These are phyloP conservation scores for Carpatolechia fugitivella DNA, from an alignment of 2,888 invertebrate genomes.

Conservation along the genomic window DNA sequence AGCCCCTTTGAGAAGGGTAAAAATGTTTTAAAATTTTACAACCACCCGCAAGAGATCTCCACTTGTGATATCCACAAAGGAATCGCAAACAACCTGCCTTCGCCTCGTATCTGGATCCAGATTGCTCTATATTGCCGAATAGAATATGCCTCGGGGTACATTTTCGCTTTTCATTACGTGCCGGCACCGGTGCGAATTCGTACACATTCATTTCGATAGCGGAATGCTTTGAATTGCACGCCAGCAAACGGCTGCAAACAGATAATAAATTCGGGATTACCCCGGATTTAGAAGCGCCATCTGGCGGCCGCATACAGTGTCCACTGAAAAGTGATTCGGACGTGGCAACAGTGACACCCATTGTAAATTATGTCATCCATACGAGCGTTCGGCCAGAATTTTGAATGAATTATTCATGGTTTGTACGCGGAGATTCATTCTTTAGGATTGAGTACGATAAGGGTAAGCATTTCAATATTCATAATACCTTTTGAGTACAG, in stretches of 20 bases:
- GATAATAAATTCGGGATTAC: slow-evolving; percentile 71
- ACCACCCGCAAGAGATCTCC: slow-evolving; percentile 7
- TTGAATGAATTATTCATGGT: slow-evolving; percentile 11
- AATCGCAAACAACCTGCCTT: slow-evolving; percentile 14
- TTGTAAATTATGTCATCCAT: slow-evolving; percentile 40
- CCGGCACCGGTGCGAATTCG: slow-evolving; percentile 43
- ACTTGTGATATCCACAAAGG: slow-evolving; percentile 10
- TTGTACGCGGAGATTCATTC: not conserved
- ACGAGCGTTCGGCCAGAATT: slow-evolving; percentile 10
- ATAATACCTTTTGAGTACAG: not conserved
- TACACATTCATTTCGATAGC: slow-evolving; percentile 45
- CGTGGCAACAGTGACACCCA: slow-evolving; percentile 38
- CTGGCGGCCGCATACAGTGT: slow-evolving; percentile 44
- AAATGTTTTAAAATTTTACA: slow-evolving; percentile 12
- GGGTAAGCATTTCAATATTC: slow-evolving; percentile 5
- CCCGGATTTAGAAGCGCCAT: slow-evolving; percentile 56
- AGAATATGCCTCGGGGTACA: slow-evolving; percentile 29
- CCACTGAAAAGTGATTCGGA: slow-evolving; percentile 56
- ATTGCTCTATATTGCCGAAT: slow-evolving; percentile 22
- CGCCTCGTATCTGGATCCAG: slow-evolving; percentile 13
- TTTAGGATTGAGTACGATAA: slow-evolving; percentile 6
- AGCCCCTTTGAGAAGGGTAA: slow-evolving; percentile 12
- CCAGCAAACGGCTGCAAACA: slow-evolving; percentile 59
- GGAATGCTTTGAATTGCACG: slow-evolving; percentile 50
- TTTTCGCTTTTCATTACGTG: slow-evolving; percentile 26